phyloP scores from a whole-genome alignment of 2,797 vertebrate genomes.

The Loris lydekkerianus region DNA sequence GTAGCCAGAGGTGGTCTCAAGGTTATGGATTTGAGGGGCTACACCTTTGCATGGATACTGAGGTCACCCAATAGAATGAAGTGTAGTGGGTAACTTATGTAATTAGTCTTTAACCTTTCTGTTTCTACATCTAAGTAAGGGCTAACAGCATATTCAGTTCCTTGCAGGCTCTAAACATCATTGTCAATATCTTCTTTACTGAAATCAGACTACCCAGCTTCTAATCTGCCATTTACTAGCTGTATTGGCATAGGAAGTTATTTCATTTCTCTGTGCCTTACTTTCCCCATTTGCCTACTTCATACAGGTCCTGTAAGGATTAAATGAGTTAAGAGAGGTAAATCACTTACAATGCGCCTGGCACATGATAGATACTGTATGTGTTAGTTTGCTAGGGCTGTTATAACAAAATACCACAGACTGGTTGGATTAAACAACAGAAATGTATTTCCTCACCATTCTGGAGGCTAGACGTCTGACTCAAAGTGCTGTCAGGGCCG shows the following conservation, averaged over 20 bases:
- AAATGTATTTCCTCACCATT: conserved; percentile 26
- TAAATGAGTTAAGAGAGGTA: not conserved
- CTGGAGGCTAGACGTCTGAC: not conserved
- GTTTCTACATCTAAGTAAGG: not conserved
- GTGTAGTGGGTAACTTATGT: not conserved
- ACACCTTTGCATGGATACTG: conserved; percentile 2
- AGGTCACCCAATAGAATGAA: conserved; percentile 43
- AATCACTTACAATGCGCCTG: not conserved
- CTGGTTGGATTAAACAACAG: not conserved
- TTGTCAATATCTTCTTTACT: conserved; percentile 31
- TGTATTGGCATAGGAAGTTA: conserved; percentile 19
- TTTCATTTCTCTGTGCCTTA: conserved; percentile 40
- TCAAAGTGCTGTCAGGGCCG: not conserved
- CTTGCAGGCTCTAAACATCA: conserved; percentile 1
- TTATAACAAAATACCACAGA: conserved; percentile 40
- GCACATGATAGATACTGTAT: not conserved
- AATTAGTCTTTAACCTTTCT: conserved; percentile 36
- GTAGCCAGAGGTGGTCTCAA: not conserved
- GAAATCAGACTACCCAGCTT: not conserved
- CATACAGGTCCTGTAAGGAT: not conserved
- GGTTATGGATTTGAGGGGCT: not conserved
- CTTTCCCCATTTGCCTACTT: conserved; percentile 20
- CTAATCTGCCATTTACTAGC: not conserved
- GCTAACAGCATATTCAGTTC: not conserved
- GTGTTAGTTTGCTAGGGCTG: not conserved